phyloP scores from a whole-genome alignment of 1,140 invertebrate genomes.

The Macrobrachium nipponense region DNA sequence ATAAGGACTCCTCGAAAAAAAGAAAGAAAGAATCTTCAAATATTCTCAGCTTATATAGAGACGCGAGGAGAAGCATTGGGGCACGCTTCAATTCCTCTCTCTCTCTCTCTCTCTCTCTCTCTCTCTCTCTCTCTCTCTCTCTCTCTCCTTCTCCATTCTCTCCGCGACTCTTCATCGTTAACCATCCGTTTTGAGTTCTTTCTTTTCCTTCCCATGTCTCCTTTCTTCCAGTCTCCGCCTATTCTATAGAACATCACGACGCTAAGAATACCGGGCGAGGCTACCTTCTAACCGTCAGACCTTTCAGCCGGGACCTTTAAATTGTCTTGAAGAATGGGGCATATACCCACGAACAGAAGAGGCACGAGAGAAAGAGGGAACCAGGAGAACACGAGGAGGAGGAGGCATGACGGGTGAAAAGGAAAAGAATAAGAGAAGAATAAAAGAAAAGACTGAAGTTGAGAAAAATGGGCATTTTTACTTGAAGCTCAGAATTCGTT shows the following conservation, averaged over 20 bases:
- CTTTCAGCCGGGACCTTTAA: conserved; percentile 51
- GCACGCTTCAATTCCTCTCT: conserved; percentile 30
- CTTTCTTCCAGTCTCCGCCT: conserved; percentile 32
- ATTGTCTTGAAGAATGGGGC: conserved; percentile 58
- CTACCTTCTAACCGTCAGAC: conserved; percentile 58
- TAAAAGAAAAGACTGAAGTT: not conserved
- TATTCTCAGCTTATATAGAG: too few relatives aligned
- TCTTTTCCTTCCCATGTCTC: not conserved
- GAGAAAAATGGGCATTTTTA: too few relatives aligned
- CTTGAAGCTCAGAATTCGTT: too few relatives aligned
- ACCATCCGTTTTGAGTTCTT: conserved; percentile 3
- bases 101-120: not conserved
- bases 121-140: not conserved
- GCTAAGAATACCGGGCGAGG: conserved; percentile 32
- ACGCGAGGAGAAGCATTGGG: not conserved
- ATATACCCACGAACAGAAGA: conserved; percentile 24
- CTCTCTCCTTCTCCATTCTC: not conserved
- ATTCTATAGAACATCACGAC: conserved; percentile 16
- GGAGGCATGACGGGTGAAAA: not conserved
- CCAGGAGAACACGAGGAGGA: not conserved
- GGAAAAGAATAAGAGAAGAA: not conserved
- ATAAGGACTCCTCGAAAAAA: too few relatives aligned
- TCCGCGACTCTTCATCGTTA: conserved; percentile 9
- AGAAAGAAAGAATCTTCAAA: too few relatives aligned
- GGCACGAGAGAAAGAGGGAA: not conserved